Base-by-base conservation (phyloP, 1,140 invertebrate genomes). In the Rhagoletis pomonella region DNA sequence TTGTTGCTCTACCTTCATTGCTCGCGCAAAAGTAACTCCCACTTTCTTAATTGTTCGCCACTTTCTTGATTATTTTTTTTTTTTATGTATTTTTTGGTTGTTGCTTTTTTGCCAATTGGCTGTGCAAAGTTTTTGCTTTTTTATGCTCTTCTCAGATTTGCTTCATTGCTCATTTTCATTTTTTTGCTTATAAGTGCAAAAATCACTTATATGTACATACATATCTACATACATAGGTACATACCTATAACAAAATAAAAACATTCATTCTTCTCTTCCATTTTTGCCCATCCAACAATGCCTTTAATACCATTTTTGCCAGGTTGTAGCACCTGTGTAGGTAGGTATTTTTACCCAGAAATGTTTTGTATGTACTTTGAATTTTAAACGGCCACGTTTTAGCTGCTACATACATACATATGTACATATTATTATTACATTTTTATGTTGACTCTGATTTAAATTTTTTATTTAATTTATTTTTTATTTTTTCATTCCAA, bases 11-110 rank as follows among this genome's bases (percentile, higher is more conserved):
- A 42, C 42, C 55, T 60, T 62, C 59, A 60, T 85, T 44, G 47
- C 67, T 12, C 29, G 12, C 29, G n/a, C 10, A 42, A 50, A 77
- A 62, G 91, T 88, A 88, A 92, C 91, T 91, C 91, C 91, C 91
- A 92, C 91, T 90, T 92, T 88, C 81, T 88, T 90, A 88, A 89
- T 89, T 88, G 87, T 89, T 88, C 47, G 2, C 17, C 67, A 17
- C 12, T 86, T 69, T 89, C 87, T 60, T 77, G 84, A 85, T 77
- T 65, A 87, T 60, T 86, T 69, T 47, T 17, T 42, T 64, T 81
- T 81, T 50, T 81, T n/a, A n/a, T n/a, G n/a, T n/a, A n/a, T n/a
- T n/a, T n/a, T n/a, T n/a, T n/a, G n/a, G n/a, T n/a, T n/a, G n/a
- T n/a, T n/a, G n/a, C n/a, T n/a, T n/a, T n/a, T n/a, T n/a, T n/a